Percentiles rank a stretch among this genome's conserved stretches.
Conservation (phyloP, 2,888 invertebrate species). For the Spilarctia lutea region DNA sequence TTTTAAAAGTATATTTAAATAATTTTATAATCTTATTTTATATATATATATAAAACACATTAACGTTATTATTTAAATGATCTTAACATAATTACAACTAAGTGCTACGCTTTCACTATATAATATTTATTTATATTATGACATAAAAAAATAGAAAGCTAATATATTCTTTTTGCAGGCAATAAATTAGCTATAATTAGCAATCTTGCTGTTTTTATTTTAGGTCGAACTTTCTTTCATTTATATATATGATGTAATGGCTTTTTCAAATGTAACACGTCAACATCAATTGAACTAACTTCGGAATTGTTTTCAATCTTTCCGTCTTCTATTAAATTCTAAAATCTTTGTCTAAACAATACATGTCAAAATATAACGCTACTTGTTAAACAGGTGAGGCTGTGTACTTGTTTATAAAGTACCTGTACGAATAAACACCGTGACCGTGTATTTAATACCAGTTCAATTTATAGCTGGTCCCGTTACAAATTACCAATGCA, state of each 20-base stretch:
- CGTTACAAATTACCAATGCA: conserved; percentile 51
- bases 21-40: background rate
- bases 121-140: background rate
- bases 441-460: conserved; percentile 40
- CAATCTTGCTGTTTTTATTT: background rate
- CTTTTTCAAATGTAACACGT: background rate
- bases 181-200: background rate
- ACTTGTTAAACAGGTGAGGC: conserved; percentile 10
- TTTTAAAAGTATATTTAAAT: background rate
- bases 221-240: background rate
- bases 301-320: background rate
- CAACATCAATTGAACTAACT: background rate
- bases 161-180: background rate
- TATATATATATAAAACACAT: background rate
- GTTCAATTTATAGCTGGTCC: conserved; percentile 38
- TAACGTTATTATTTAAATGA: background rate
- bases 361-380: conserved; percentile 1
- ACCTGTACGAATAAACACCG: conserved; percentile 23
- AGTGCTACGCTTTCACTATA: conserved; percentile 3
- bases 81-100: background rate
- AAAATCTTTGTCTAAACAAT: background rate
- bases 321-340: background rate
- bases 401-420: conserved; percentile 30
- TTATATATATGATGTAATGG: background rate
- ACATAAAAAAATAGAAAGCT: conserved; percentile 7